These are phyloP conservation scores for Trichogramma pretiosum DNA, from an alignment of 1,140 invertebrate species.

Conservation along the genomic window DNA sequence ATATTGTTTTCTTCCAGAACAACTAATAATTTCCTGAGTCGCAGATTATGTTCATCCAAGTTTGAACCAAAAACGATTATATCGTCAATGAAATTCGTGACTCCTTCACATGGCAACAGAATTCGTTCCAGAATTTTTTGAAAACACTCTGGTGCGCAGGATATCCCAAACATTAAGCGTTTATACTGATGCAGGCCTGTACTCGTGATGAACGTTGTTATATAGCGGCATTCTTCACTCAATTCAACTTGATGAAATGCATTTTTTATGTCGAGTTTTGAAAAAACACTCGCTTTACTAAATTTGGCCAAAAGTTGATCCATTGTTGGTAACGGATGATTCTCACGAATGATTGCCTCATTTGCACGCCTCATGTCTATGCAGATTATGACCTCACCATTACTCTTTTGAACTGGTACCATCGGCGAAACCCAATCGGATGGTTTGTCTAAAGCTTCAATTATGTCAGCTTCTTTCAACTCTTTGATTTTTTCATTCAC, in stretches of 20 bases:
- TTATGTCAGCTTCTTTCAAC: slow-evolving; percentile 25
- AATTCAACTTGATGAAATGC: slow-evolving; percentile 17
- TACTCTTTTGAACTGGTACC: slow-evolving; percentile 26
- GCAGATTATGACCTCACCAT: slow-evolving; percentile 32
- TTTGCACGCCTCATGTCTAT: slow-evolving; percentile 36
- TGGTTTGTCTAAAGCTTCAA: slow-evolving; percentile 28
- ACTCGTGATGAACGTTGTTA: slow-evolving; percentile 12
- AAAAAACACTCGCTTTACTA: slow-evolving; percentile 3
- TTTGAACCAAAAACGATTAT: background rate
- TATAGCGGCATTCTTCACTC: slow-evolving; percentile 3
- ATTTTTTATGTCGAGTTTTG: slow-evolving; percentile 12
- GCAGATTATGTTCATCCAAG: background rate
- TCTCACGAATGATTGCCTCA: slow-evolving; percentile 25
- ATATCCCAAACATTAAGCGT: slow-evolving; percentile 10
- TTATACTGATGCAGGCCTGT: slow-evolving; percentile 14
- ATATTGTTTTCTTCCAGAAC: background rate
- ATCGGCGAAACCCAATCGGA: slow-evolving; percentile 36
- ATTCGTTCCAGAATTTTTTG: slow-evolving; percentile 15
- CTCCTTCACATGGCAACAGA: slow-evolving; percentile 2
- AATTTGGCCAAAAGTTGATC: slow-evolving; percentile 9
- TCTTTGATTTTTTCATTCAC: slow-evolving; percentile 8
- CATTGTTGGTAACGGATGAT: slow-evolving; percentile 11
- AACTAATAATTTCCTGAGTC: background rate
- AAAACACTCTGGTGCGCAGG: slow-evolving; percentile 13
- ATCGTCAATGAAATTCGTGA: slow-evolving; percentile 9